Conservation (phyloP, 1,140 invertebrate species). For the Neodiprion pinetum region DNA sequence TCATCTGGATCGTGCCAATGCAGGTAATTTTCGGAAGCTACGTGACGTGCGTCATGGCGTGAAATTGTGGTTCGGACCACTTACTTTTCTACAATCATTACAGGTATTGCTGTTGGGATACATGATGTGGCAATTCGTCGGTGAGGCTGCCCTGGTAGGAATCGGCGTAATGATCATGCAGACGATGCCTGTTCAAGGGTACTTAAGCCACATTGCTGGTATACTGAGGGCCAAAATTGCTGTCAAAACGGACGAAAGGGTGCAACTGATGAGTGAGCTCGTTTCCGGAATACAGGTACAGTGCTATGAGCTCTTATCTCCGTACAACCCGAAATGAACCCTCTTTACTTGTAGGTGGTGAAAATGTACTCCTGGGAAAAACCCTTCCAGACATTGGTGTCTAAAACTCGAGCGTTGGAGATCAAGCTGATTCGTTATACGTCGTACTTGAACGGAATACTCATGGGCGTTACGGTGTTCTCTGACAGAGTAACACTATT, state of each 20-base stretch:
- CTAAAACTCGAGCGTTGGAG: conserved; percentile 66
- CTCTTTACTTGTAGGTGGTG: conserved; percentile 62
- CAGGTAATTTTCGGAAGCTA: conserved; percentile 34
- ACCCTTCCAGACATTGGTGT: conserved; percentile 69
- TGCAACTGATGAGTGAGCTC: conserved; percentile 82
- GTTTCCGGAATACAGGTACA: conserved; percentile 73
- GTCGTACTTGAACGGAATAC: conserved; percentile 75
- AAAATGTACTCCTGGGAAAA: conserved; percentile 86
- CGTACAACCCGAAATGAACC: no score
- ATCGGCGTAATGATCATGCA: conserved; percentile 67
- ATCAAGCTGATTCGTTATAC: conserved; percentile 73
- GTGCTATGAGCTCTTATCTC: not conserved
- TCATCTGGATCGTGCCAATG: conserved; percentile 58
- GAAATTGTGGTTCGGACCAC: no score
- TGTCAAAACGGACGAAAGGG: conserved; percentile 71
- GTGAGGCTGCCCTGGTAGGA: conserved; percentile 74
- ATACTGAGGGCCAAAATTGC: conserved; percentile 67
- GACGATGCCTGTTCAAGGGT: conserved; percentile 74
- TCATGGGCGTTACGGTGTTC: conserved; percentile 73
- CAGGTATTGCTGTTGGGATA: conserved; percentile 61
- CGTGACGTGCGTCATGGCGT: not conserved
- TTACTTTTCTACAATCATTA: not conserved
- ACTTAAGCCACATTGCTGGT: conserved; percentile 63
- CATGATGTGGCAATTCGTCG: conserved; percentile 75
- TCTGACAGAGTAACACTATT: conserved; percentile 78